Conservation (phyloP, 2,888 invertebrate genomes). For the Doris montereyensis region DNA sequence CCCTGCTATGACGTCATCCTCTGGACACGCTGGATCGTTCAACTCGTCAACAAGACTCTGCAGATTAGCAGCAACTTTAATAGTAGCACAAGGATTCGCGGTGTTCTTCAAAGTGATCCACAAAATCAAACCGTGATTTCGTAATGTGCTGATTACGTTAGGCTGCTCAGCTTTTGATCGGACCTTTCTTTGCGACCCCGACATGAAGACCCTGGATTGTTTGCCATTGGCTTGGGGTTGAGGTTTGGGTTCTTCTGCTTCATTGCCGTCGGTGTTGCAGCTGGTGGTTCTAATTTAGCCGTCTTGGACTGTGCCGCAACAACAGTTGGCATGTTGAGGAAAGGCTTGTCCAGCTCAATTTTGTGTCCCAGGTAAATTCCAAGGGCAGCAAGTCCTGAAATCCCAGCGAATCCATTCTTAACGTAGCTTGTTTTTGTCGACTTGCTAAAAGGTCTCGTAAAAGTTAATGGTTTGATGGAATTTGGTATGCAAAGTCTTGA, state of each 20-base stretch:
- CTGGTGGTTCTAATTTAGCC: background rate
- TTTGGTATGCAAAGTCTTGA: no score
- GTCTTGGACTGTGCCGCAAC: background rate
- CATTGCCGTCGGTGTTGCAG: background rate
- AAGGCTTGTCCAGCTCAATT: no score
- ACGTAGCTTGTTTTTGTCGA: no score
- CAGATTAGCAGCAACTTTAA: constrained; percentile 7
- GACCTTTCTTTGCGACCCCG: background rate
- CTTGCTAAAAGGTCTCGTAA: no score
- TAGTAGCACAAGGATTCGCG: constrained; percentile 22
- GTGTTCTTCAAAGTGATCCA: constrained; percentile 35
- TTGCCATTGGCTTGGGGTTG: background rate
- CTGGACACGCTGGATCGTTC: constrained; percentile 1
- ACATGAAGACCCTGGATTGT: background rate
- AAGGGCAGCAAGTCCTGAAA: no score
- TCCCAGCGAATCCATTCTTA: no score
- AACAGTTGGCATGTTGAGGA: no score
- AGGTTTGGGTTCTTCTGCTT: background rate
- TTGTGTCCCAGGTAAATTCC: no score
- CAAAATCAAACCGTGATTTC: constrained; percentile 30
- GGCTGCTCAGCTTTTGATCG: background rate
- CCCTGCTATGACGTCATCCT: constrained; percentile 39
- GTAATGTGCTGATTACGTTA: constrained; percentile 15
- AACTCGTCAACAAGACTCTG: constrained; percentile 23
- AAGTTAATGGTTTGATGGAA: no score